Conservation (phyloP, 2,888 invertebrate species). For the Volucella inanis region DNA sequence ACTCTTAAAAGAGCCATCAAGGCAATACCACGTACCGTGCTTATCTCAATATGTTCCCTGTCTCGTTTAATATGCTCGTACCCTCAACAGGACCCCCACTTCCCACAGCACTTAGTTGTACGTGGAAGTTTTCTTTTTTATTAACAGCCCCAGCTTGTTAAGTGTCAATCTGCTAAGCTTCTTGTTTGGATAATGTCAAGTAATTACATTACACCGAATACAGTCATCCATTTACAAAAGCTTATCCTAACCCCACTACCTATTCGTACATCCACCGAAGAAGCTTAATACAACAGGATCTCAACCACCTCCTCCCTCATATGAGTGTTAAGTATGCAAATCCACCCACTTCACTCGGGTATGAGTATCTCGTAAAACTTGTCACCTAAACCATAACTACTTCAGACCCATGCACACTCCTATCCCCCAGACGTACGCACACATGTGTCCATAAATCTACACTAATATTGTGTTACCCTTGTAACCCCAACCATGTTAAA, state of each 20-base stretch:
- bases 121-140: no score
- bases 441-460: background rate
- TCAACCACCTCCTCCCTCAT: background rate
- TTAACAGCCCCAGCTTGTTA: background rate
- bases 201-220: slow-evolving; percentile 26
- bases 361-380: slow-evolving; percentile 47
- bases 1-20: no score
- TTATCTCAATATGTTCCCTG: no score
- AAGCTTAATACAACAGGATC: slow-evolving; percentile 40
- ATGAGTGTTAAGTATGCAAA: slow-evolving; percentile 46
- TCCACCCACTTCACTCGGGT: slow-evolving; percentile 17
- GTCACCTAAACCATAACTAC: slow-evolving; percentile 61
- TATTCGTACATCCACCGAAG: background rate
- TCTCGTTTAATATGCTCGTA: no score
- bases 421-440: slow-evolving; percentile 10
- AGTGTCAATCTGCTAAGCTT: background rate
- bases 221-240: slow-evolving; percentile 44
- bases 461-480: no score
- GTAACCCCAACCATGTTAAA: background rate
- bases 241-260: background rate
- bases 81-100: no score
- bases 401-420: slow-evolving; percentile 25
- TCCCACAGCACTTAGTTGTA: no score
- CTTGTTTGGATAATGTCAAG: slow-evolving; percentile 12
- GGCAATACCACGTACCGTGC: no score